These are phyloP conservation scores for Tonatia bakeri DNA, from an alignment of 2,113 vertebrate species.

Conservation along the genomic window DNA sequence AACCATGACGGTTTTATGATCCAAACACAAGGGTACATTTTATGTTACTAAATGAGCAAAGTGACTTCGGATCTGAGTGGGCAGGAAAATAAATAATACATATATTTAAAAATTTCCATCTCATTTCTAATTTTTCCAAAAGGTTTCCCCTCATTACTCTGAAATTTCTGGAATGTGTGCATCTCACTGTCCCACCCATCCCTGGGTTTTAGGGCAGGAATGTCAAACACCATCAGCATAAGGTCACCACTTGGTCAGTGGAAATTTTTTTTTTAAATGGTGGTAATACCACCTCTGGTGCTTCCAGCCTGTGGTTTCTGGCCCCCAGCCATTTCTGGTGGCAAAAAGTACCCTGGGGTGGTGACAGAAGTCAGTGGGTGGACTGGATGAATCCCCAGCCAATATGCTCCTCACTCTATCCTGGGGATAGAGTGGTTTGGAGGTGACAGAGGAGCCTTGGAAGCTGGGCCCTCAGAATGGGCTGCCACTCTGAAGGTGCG, in stretches of 20 bases:
- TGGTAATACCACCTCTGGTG: not conserved
- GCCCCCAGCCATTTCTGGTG: not conserved
- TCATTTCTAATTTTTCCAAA: conserved; percentile 50
- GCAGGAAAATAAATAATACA: not conserved
- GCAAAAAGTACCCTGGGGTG: not conserved
- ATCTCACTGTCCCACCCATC: not conserved
- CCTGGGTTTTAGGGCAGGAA: conserved; percentile 36
- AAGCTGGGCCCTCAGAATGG: not conserved
- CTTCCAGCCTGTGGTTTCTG: conserved; percentile 30
- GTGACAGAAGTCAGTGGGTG: not conserved
- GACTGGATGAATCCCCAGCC: not conserved
- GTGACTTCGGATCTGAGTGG: not conserved
- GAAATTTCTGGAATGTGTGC: conserved; percentile 62
- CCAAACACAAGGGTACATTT: conserved; percentile 6
- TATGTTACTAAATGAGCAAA: not conserved
- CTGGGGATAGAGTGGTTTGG: not conserved
- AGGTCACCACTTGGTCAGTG: conserved; percentile 55
- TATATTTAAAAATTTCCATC: conserved; percentile 23
- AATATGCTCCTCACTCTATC: not conserved
- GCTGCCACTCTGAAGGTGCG: not conserved
- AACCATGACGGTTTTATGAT: conserved; percentile 23
- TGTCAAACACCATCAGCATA: not conserved
- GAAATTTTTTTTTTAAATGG: conserved; percentile 57
- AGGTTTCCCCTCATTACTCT: conserved; percentile 42
- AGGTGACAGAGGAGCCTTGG: not conserved